Evolutionary conservation across 2,888 invertebrate species (phyloP), one percentile per base, ranked within the genome.

Genomic region (Heliconius erato): DNA sequence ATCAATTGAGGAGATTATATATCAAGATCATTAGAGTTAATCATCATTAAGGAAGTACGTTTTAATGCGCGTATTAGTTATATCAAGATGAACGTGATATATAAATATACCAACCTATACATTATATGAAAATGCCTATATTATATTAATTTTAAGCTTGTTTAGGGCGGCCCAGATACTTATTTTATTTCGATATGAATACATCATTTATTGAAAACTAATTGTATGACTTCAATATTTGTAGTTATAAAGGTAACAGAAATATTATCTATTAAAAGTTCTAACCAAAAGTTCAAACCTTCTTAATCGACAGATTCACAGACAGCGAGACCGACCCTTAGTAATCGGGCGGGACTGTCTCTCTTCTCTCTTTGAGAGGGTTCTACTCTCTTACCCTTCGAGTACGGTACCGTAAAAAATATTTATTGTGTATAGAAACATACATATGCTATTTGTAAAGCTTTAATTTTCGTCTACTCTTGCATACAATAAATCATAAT

Each of bases 381-480:
- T 2, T 28, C 28, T 28, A 4, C 49, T 4, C 19, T 54, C 19
- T 54, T 7, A 54, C 54, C 54, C 2, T 19, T 54, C 6, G 19
- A 3, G 7, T 19, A 54, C 19, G 19, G 54, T 7, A 54, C 2
- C 54, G 7, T 63, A 63, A 63, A n/a, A n/a, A 63, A 23, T 7
- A 23, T 63, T 9, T 3, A 0, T 3, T 35, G 0, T 19, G n/a
- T 7, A 6, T n/a, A n/a, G n/a, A 59, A 35, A n/a, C 11, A 35
- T 63, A n/a, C n/a, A n/a, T n/a, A n/a, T 35, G 35, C n/a, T n/a
- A 76, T 26, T 32, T 7, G 16, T 6, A 76, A 35, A 63, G 79
- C 74, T 69, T 76, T 82, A 82, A 82, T 82, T 79, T 79, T n/a
- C 78, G 23, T 23, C 44, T 72, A 77, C 74, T 81, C 69, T 59